Evolutionary conservation across 2,797 vertebrate species (phyloP).

Genomic region (Stomatorhinus walkeri): DNA sequence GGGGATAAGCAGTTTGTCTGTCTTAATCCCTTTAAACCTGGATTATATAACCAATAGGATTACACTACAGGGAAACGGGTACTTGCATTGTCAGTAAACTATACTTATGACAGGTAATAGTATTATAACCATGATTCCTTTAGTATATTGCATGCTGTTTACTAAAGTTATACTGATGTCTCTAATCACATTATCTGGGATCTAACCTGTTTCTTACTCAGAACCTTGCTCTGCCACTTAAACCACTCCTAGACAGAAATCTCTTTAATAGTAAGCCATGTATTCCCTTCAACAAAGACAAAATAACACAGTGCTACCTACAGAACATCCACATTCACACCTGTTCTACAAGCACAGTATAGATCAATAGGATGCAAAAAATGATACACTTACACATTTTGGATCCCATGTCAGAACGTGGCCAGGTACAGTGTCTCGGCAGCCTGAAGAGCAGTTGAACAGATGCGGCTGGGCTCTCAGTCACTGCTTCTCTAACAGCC

Average conservation of each 20-base stretch:
- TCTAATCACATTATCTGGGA: neutral
- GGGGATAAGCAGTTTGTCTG: neutral
- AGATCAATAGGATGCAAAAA: neutral
- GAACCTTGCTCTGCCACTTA: neutral
- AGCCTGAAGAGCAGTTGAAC: neutral
- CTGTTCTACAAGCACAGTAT: neutral
- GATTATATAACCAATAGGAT: neutral
- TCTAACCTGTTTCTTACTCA: neutral
- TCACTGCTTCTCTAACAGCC: neutral
- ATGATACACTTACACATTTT: slow-evolving; percentile 62
- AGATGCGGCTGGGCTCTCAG: neutral
- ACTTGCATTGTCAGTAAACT: neutral
- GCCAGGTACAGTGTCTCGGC: neutral
- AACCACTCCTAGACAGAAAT: neutral
- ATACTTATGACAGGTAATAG: neutral
- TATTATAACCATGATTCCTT: neutral
- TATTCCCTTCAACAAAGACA: neutral
- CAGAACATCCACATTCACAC: neutral
- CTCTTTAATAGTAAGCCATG: neutral
- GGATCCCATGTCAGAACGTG: slow-evolving; percentile 54
- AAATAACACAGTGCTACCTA: neutral
- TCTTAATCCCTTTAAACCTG: neutral
- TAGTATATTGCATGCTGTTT: neutral
- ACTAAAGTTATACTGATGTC: neutral
- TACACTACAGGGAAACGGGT: neutral